Conservation (phyloP, 2,113 vertebrate species). For the Pelusios castaneus region DNA sequence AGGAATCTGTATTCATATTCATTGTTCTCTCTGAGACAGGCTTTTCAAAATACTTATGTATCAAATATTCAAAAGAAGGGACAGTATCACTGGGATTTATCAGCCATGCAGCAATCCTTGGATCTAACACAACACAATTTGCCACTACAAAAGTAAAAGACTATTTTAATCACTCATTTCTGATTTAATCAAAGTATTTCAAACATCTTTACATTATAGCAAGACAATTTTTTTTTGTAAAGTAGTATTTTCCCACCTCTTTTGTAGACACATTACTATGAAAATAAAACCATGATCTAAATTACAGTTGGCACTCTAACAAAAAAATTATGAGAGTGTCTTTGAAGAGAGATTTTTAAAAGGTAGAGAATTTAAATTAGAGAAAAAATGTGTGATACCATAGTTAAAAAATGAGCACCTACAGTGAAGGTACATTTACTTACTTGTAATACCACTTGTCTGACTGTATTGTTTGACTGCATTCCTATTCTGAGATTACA, state of each 20-base stretch:
- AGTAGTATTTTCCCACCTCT: background rate
- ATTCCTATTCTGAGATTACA: no score
- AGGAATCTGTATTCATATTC: slow-evolving; percentile 4
- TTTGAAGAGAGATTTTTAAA: background rate
- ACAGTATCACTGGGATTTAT: slow-evolving; percentile 85
- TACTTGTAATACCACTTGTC: background rate
- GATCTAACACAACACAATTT: slow-evolving; percentile 82
- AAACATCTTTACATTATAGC: background rate
- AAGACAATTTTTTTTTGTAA: background rate
- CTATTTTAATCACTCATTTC: background rate
- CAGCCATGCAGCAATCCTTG: slow-evolving; percentile 90
- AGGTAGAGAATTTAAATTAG: background rate
- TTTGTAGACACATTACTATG: background rate
- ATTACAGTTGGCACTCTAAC: accelerated
- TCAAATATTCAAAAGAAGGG: slow-evolving; percentile 83
- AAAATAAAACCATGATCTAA: background rate
- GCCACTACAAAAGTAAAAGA: slow-evolving; percentile 75
- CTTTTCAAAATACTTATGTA: slow-evolving; percentile 78
- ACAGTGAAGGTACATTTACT: background rate
- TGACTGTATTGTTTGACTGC: no score
- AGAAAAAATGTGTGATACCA: no score
- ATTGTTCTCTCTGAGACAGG: background rate
- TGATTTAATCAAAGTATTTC: background rate
- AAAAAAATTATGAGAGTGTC: background rate
- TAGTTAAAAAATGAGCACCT: no score